phyloP scores from a whole-genome alignment of 2,888 invertebrate genomes.

The Thera obeliscata region DNA sequence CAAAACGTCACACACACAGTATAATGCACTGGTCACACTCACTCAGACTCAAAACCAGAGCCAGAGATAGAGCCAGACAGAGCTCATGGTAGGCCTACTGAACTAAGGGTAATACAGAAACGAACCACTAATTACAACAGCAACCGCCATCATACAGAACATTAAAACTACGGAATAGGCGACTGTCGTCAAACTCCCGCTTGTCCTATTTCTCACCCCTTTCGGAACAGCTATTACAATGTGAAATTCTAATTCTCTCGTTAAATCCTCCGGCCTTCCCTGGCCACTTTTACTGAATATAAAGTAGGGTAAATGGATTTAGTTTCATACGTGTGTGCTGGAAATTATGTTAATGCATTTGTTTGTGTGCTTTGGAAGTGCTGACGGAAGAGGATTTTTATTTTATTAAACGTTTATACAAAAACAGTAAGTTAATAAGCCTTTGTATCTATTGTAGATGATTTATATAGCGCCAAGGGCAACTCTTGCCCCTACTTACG shows the following conservation, averaged over 20 bases:
- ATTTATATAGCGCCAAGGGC: no score
- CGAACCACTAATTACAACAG: slow-evolving; percentile 6
- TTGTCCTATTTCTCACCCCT: slow-evolving; percentile 41
- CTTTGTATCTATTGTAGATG: no score
- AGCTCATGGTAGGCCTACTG: no score
- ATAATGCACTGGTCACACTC: no score
- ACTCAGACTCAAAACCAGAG: no score
- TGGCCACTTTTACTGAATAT: slow-evolving; percentile 63
- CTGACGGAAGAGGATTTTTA: slow-evolving; percentile 14
- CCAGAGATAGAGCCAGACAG: no score
- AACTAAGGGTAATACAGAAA: not conserved
- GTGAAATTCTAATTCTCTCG: slow-evolving; percentile 75
- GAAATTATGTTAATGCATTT: slow-evolving; percentile 51
- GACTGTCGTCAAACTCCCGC: slow-evolving; percentile 46
- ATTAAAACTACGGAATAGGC: slow-evolving; percentile 18
- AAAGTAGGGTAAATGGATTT: slow-evolving; percentile 62
- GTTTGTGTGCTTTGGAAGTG: slow-evolving; percentile 23
- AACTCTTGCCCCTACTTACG: no score
- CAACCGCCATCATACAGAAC: slow-evolving; percentile 2
- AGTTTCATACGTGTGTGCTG: slow-evolving; percentile 49
- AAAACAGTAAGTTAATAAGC: no score
- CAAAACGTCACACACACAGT: no score
- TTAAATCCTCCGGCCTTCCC: slow-evolving; percentile 61
- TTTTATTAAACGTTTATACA: not conserved
- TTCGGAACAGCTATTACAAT: slow-evolving; percentile 49